Evolutionary conservation across 2,888 invertebrate species (phyloP).

Genomic region (Drosophila seclusa): DNA sequence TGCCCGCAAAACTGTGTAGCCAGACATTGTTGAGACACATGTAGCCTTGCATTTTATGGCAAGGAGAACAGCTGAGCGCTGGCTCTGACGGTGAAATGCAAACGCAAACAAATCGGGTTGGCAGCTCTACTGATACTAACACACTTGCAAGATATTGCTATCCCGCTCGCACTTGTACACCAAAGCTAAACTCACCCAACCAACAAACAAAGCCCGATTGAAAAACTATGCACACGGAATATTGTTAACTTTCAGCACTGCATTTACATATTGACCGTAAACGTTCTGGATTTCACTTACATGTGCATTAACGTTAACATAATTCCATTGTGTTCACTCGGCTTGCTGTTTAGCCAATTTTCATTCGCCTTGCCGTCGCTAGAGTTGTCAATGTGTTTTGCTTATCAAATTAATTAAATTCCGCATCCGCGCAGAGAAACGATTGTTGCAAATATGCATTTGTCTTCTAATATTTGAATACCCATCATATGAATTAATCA

Average conservation of each 20-base stretch:
- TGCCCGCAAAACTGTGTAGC: slow-evolving; percentile 28
- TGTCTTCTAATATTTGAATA: neutral
- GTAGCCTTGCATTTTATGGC: slow-evolving; percentile 6
- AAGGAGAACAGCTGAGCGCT: slow-evolving; percentile 42
- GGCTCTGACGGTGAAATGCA: slow-evolving; percentile 17
- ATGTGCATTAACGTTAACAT: slow-evolving; percentile 67
- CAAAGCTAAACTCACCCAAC: slow-evolving; percentile 45
- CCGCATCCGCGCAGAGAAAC: slow-evolving; percentile 26
- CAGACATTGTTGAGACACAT: slow-evolving; percentile 33
- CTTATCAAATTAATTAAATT: slow-evolving; percentile 19
- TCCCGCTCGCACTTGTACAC: slow-evolving; percentile 48
- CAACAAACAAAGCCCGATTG: slow-evolving; percentile 55
- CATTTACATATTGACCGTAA: slow-evolving; percentile 4
- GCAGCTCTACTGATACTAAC: slow-evolving; percentile 41
- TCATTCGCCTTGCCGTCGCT: slow-evolving; percentile 59
- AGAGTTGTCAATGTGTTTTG: slow-evolving; percentile 45
- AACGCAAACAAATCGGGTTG: slow-evolving; percentile 23
- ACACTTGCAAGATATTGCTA: slow-evolving; percentile 35
- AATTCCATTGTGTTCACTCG: slow-evolving; percentile 67
- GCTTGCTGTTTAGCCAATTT: slow-evolving; percentile 59
- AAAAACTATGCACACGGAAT: slow-evolving; percentile 32
- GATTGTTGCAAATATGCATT: slow-evolving; percentile 24
- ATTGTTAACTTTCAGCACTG: slow-evolving; percentile 30
- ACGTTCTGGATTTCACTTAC: slow-evolving; percentile 53
- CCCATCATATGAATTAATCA: neutral